Base-by-base conservation (phyloP, 1,140 invertebrate genomes). In the Rhopalosiphum maidis region DNA sequence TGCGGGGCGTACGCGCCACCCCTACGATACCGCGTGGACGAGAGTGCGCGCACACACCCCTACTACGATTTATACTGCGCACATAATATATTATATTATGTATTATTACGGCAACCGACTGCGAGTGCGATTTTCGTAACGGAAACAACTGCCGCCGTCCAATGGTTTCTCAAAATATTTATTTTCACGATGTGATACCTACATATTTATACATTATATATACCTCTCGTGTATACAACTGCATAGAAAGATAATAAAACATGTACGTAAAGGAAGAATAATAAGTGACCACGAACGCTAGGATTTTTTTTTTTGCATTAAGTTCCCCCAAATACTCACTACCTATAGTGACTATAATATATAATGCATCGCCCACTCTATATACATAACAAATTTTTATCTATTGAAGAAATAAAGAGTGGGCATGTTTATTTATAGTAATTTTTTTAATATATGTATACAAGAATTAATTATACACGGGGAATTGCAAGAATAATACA, bases 91-190 rank as follows among this genome's bases (percentile, higher is more conserved):
- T 83, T 37, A 41, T 41, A 41, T 83, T 41, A 83, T 83, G 23
- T 85, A 85, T 37, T 54, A 46, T n/a, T 91, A 30, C 60, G 7
- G 51, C 54, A 15, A 15, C 54, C 54, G 41, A 30, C 83, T 89
- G 87, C 48, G 90, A 25, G 60, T 48, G 77, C 77, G 91, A 91
- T 91, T 83, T 92, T 92, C 77, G 91, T 83, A 92, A 92, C 91
- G 91, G 91, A 92, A 92, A 92, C 91, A 43, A 23, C 51, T 41
- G 68, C n/a, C 48, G 9, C 88, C 46, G 43, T 22, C 60, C 68
- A 83, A 92, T 92, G 91, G 91, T 92, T 92, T 92, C 91, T 92
- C 91, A 92, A 92, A 77, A 83, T 92, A 91, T 77, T 23, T 91
- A n/a, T 77, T 77, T 77, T 77, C n/a, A 51, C 1, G 11, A 46